Evolutionary conservation across 2,113 vertebrate genomes (phyloP).

Genomic region (Tapirus terrestris): DNA sequence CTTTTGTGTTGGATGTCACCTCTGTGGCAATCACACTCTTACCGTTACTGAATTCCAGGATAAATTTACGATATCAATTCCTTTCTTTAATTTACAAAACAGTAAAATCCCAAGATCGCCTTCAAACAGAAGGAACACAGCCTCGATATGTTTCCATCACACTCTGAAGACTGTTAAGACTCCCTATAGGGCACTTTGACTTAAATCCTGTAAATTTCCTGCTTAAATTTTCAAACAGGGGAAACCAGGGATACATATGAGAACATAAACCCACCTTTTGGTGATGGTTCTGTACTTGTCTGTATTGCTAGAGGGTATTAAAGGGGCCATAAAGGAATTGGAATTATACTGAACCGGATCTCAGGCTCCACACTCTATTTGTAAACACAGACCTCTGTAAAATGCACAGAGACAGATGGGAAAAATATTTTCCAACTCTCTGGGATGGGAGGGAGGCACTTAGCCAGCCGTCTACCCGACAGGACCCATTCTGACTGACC

Average conservation of each 20-base stretch:
- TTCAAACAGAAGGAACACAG: slow-evolving; percentile 73
- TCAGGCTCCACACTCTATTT: slow-evolving; percentile 53
- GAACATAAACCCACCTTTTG: slow-evolving; percentile 73
- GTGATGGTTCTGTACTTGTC: background rate
- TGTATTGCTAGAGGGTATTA: slow-evolving; percentile 53
- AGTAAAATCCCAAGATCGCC: slow-evolving; percentile 75
- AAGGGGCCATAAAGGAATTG: slow-evolving; percentile 53
- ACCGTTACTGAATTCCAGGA: slow-evolving; percentile 65
- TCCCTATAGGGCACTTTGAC: slow-evolving; percentile 75
- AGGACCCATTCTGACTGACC: background rate
- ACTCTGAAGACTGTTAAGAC: slow-evolving; percentile 75
- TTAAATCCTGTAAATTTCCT: slow-evolving; percentile 81
- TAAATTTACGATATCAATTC: slow-evolving; percentile 73
- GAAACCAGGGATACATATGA: slow-evolving; percentile 68
- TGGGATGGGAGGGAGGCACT: background rate
- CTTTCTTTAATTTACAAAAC: slow-evolving; percentile 80
- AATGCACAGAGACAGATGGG: slow-evolving; percentile 47
- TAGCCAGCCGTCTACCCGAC: background rate
- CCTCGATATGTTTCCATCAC: slow-evolving; percentile 77
- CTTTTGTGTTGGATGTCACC: background rate
- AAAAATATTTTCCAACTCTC: slow-evolving; percentile 38
- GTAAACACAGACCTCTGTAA: slow-evolving; percentile 65
- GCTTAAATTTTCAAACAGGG: slow-evolving; percentile 80
- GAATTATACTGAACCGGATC: slow-evolving; percentile 40
- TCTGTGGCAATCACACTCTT: slow-evolving; percentile 42